Evolutionary conservation across 2,113 vertebrate species (phyloP).

Genomic region (Hiodon tergisus): DNA sequence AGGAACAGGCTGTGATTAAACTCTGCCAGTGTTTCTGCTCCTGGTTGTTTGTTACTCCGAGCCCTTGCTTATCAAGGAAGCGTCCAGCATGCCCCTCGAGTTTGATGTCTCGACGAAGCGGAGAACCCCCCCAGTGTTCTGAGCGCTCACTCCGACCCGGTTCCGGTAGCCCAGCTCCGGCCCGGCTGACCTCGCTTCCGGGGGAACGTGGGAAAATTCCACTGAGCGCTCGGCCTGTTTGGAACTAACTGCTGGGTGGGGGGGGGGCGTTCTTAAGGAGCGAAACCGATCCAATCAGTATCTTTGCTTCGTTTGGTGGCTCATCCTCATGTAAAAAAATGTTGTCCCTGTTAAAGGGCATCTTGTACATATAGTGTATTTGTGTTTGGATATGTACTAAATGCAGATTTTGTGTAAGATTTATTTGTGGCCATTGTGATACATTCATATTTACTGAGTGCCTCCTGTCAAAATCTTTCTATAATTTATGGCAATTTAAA

Average conservation of each 20-base stretch:
- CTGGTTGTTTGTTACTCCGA: no score
- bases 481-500: no score
- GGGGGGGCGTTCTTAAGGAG: neutral
- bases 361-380: neutral
- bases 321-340: no score
- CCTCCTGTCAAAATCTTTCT: no score
- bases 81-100: no score
- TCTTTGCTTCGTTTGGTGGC: neutral
- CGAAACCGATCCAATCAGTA: neutral
- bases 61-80: no score
- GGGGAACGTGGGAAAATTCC: constrained; percentile 64
- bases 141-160: neutral
- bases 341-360: neutral
- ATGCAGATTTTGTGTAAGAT: neutral
- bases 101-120: no score
- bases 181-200: constrained; percentile 53
- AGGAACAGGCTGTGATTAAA: no score
- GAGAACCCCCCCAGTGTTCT: no score
- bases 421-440: no score
- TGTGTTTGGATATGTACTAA: neutral
- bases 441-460: no score
- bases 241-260: neutral
- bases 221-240: constrained; percentile 27
- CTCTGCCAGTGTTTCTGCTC: no score
- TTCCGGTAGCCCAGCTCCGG: neutral